Evolutionary conservation across 2,888 invertebrate species (phyloP), one percentile per base, ranked within the genome.

Genomic region (Polyommatus icarus): DNA sequence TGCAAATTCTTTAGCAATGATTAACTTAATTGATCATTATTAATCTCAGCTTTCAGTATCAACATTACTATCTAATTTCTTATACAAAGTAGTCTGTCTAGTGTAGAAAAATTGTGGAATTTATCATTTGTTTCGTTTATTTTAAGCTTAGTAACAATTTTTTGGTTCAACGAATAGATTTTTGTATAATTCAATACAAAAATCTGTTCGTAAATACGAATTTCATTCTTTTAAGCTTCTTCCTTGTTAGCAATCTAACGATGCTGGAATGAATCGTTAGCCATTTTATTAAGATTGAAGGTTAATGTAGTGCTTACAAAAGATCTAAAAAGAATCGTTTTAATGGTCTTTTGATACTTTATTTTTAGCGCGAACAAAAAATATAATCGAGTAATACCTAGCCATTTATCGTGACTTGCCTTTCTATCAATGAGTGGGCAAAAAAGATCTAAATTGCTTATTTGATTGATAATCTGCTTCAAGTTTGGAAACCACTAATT

Each of bases 391-490:
- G 71, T 61, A 67, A 72, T 71, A 78, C 71, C 76, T 61, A 77
- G 77, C 71, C 59, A 72, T 78, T 67, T 75, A 77, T 78, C 78
- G 76, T 80, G 79, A 79, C 80, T 80, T 72, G 79, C 72, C 57
- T 78, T 78, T 73, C 61, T 78, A 76, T 76, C n/a, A 71, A 78
- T 76, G 78, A 79, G 76, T 79, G 71, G 75, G 79, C 76, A 59
- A 76, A 79, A 77, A 79, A 76, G 18, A 50, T 50, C 71, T 78
- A 78, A 79, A 79, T 79, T 78, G 76, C 77, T 78, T 79, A 76
- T 76, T 76, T 76, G 75, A 79, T 78, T 78, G 77, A 61, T 76
- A 72, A 76, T 77, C 77, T 73, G 77, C 72, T 78, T 78, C 40
- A 59, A 36, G 77, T 73, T 77, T 73, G 61, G 29, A 77, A 77